Base-by-base conservation (phyloP, 2,888 invertebrate genomes). In the Tetragonula carbonaria region DNA sequence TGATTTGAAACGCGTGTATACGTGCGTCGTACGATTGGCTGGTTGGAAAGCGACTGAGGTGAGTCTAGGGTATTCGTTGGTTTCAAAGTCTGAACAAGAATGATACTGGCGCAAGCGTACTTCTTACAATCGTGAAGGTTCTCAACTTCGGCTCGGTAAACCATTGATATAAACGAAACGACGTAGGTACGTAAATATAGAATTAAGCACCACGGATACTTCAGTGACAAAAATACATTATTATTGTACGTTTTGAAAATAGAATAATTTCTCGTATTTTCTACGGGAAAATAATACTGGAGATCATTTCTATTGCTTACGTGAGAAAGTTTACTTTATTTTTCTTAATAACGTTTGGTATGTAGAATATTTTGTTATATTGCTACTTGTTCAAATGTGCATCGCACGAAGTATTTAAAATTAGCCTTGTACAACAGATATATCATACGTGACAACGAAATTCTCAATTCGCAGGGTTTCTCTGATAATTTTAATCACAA, bases 31-130 rank as follows among this genome's bases (percentile, higher is more conserved):
- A 81, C 57, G 65, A 66, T 77, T 73, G 84, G 88, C 89, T 86
- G 90, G 88, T 80, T 89, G 85, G 82, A 86, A 89, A 88, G 85
- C 87, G 86, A 92, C 92, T 90, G 92, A 91, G 84, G 86, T 71
- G 55, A 76, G 63, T 33, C 81, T 83, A 80, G 74, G 74, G 81
- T 81, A 63, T 86, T 90, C 88, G 84, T 84, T 76, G 84, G 87
- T 89, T 90, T 91, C 88, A 89, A 90, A 91, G 92, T 91, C 89
- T 88, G 86, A 88, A 82, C 82, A 78, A 84, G 86, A 85, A 68
- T 85, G 83, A 51, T 66, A 81, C 33, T 76, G 74, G 87, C 92
- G 91, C 87, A 84, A 78, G 90, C 91, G 91, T 80, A 68, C 21
- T 73, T 38, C 4, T 14, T 23, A 51, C 11, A 2, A 38, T 74